Base-by-base conservation (phyloP, 2,797 vertebrate species). In the Monodelphis domestica region DNA sequence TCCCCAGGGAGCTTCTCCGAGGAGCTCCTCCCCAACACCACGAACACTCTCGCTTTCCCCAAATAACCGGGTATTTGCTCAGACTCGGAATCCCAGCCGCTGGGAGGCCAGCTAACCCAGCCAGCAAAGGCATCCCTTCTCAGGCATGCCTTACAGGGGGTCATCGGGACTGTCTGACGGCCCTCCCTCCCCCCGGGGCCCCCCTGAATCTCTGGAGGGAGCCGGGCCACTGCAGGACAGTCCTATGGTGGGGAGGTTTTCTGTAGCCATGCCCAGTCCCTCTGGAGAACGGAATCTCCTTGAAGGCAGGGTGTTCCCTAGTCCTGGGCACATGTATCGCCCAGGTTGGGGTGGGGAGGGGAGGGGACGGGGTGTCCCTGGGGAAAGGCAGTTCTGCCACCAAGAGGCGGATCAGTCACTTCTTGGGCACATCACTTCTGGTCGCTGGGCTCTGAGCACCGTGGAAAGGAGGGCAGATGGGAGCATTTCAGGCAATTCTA, bases 201-300 rank as follows among this genome's bases (percentile, higher is more conserved):
- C n/a, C 6, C 33, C n/a, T n/a, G 1, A 7, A 0, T 12, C 12
- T 30, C 57, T 24, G 1, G 5, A 24, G 21, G 14, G 4, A 38
- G n/a, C 63, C 38, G 26, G 24, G 45, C 38, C 70, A 45, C 38
- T 26, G 78, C 10, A 21, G 17, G 38, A 45, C 57, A 1, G 12
- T 30, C 33, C 57, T 15, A 4, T 5, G 1, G 4, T 59, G 59
- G 59, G 33, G 30, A 33, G 15, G 33, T 63, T 11, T 5, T 57
- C 56, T 57, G 28, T 29, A 28, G 56, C n/a, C 63, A 45, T 78
- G n/a, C n/a, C 70, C 21, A 9, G 70, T 17, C 70, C 15, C 70
- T 84, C 70, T 24, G 21, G 0, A 50, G 9, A 21, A 14, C 15
- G 30, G 3, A 33, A 24, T 50, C 70, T 45, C 21, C 38, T 78